phyloP scores from a whole-genome alignment of 2,888 invertebrate species.

The Pyrgus malvae region DNA sequence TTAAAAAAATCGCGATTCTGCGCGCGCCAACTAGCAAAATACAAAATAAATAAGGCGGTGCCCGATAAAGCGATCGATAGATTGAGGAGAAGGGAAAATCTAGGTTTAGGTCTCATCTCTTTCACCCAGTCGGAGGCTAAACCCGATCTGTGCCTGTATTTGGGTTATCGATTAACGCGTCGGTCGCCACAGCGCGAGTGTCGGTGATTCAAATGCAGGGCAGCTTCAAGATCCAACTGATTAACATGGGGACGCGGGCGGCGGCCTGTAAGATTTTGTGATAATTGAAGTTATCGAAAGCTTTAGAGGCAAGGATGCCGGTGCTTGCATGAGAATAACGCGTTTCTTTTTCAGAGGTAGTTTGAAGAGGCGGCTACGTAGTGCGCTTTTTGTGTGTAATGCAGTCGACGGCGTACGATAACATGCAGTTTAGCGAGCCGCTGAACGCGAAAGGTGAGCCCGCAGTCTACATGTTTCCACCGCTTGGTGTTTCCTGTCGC shows the following conservation, averaged over 20 bases:
- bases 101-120: constrained; percentile 77
- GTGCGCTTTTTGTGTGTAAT: constrained; percentile 75
- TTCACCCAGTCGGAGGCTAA: constrained; percentile 52
- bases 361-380: constrained; percentile 60
- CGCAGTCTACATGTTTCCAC: constrained; percentile 41
- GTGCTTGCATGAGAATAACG: constrained; percentile 72
- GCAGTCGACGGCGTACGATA: constrained; percentile 59
- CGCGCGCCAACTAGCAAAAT: constrained; percentile 42
- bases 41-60: constrained; percentile 34
- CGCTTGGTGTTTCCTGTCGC: constrained; percentile 42
- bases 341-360: constrained; percentile 77
- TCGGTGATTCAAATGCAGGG: constrained; percentile 82
- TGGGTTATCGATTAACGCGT: constrained; percentile 65
- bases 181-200: constrained; percentile 47
- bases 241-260: constrained; percentile 95
- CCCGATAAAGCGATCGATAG: constrained; percentile 54
- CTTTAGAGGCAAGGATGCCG: constrained; percentile 34
- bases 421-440: constrained; percentile 70
- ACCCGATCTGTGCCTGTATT: constrained; percentile 45
- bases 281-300: constrained; percentile 32
- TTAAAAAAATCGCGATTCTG: too few species aligned
- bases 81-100: constrained; percentile 67
- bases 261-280: constrained; percentile 90
- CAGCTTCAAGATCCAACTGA: constrained; percentile 86
- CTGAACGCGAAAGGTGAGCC: constrained; percentile 76